phyloP scores from a whole-genome alignment of 1,140 invertebrate genomes.

The Littorina saxatilis region DNA sequence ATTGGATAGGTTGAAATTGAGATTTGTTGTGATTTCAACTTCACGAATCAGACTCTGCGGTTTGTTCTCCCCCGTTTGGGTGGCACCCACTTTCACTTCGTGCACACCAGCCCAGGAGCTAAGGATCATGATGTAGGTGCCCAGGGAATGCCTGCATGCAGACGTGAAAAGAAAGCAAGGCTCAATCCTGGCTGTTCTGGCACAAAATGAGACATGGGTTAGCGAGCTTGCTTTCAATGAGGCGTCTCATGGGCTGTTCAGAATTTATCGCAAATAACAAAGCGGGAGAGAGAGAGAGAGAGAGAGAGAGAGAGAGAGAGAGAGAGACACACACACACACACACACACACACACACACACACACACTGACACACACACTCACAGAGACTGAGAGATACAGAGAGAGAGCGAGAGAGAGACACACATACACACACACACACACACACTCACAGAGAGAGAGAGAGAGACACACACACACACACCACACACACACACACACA shows the following conservation, averaged over 20 bases:
- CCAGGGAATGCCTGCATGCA: no score
- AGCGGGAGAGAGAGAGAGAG: no score
- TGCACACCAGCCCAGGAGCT: no score
- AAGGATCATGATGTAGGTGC: no score
- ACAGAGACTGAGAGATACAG: no score
- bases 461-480: background rate
- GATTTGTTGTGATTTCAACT: no score
- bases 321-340: background rate
- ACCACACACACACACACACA: slow-evolving; percentile 19
- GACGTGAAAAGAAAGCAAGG: background rate
- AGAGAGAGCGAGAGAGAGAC: no score
- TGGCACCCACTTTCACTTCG: no score
- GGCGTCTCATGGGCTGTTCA: background rate
- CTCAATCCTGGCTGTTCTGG: background rate
- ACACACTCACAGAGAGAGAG: background rate
- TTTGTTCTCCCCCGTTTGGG: no score
- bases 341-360: background rate
- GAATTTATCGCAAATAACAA: background rate
- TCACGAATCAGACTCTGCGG: no score
- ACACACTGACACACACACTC: background rate
- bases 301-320: background rate
- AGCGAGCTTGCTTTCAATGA: background rate
- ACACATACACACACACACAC: no score
- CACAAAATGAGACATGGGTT: background rate
- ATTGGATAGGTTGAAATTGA: no score